Evolutionary conservation across 2,888 invertebrate species (phyloP).

Genomic region (Euspilapteryx auroguttella): DNA sequence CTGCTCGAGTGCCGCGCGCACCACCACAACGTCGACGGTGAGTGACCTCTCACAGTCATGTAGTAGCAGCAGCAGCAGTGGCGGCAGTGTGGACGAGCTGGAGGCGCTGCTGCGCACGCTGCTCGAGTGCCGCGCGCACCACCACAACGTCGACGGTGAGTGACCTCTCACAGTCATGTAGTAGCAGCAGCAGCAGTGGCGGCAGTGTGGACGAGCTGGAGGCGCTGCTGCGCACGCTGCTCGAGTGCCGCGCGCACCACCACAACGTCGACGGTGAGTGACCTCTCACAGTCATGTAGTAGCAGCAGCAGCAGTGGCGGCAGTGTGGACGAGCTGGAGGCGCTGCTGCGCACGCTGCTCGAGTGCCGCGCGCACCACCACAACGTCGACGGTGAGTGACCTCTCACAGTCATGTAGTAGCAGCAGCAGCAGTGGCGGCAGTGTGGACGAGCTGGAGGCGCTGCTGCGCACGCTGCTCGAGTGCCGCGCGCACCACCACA

Average conservation of each 20-base stretch:
- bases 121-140: constrained; percentile 67
- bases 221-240: constrained; percentile 75
- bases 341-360: constrained; percentile 76
- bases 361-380: constrained; percentile 64
- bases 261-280: constrained; percentile 17
- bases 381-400: constrained; percentile 18
- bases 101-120: constrained; percentile 82
- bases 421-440: too few species aligned
- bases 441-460: too few species aligned
- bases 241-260: constrained; percentile 67
- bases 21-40: constrained; percentile 16
- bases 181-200: constrained; percentile 88
- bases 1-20: constrained; percentile 72
- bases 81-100: constrained; percentile 87
- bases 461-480: constrained; percentile 82
- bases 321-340: constrained; percentile 91
- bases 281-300: constrained; percentile 79
- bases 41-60: constrained; percentile 69
- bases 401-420: constrained; percentile 77
- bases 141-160: constrained; percentile 16
- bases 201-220: constrained; percentile 91
- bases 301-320: constrained; percentile 89
- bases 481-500: constrained; percentile 55
- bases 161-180: constrained; percentile 78
- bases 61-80: constrained; percentile 93